phyloP scores from a whole-genome alignment of 37 sponge, comb jelly and placozoan genomes.

The Mnemiopsis leidyi region DNA sequence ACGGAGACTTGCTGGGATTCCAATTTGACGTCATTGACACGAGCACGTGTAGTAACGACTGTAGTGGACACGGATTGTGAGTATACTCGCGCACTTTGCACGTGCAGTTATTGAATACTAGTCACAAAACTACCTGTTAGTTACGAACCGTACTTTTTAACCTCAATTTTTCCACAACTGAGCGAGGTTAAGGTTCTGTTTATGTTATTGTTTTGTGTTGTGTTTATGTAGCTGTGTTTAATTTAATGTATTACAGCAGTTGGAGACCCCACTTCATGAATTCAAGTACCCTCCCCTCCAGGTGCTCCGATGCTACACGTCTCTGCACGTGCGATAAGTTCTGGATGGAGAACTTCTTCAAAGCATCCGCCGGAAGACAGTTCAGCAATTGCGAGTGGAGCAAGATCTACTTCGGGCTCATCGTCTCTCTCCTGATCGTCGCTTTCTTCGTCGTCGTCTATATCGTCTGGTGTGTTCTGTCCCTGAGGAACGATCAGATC shows the following conservation, averaged over 20 bases:
- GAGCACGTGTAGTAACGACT: constrained; percentile 61
- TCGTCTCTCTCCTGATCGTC: neutral
- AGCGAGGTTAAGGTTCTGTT: too few relatives aligned
- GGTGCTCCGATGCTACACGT: constrained; percentile 53
- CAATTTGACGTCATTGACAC: constrained; percentile 53
- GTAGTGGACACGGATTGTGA: constrained; percentile 50
- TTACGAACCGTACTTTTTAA: too few relatives aligned
- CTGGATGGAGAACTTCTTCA: constrained; percentile 94
- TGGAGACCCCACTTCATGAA: too few relatives aligned
- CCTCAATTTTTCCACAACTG: too few relatives aligned
- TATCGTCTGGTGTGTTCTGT: neutral
- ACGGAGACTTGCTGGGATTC: constrained; percentile 6
- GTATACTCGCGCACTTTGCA: neutral
- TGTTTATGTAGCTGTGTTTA: too few relatives aligned
- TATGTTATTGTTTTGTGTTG: too few relatives aligned
- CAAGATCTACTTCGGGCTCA: constrained; percentile 63
- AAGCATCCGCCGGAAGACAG: constrained; percentile 66
- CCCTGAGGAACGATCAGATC: constrained; percentile 36
- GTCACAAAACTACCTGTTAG: neutral
- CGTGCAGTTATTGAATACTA: neutral
- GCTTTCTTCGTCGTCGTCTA: constrained; percentile 16
- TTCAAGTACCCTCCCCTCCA: too few relatives aligned
- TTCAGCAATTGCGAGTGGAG: constrained; percentile 62
- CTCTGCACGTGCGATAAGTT: constrained; percentile 75
- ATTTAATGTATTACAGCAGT: too few relatives aligned